Percentiles rank a stretch among this genome's conserved stretches.
These are phyloP conservation scores for Crenuchus spilurus DNA, from an alignment of 2,797 vertebrate genomes.

Conservation along the genomic window DNA sequence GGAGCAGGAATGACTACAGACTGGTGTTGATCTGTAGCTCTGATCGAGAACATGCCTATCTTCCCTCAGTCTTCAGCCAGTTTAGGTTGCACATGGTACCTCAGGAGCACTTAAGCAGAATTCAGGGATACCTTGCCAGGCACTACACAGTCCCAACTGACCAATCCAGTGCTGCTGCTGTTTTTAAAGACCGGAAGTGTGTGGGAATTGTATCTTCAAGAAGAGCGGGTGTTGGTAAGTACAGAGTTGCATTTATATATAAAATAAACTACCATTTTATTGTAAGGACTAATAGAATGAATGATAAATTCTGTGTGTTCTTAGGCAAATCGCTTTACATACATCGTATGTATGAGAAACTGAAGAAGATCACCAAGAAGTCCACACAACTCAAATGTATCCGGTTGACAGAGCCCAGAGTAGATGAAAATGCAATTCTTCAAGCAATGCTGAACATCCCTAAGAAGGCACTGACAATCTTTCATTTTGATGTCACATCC, in stretches of 20 bases:
- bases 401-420: conserved; percentile 81
- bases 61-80: conserved; percentile 92
- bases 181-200: conserved; percentile 81
- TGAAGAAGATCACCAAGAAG: conserved; percentile 64
- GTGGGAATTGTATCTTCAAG: conserved; percentile 88
- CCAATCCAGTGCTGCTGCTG: conserved; percentile 76
- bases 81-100: conserved; percentile 85
- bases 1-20: conserved; percentile 67
- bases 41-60: conserved; percentile 87
- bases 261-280: neutral
- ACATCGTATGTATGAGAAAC: conserved; percentile 79
- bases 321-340: conserved; percentile 94
- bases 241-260: conserved; percentile 9
- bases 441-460: conserved; percentile 73
- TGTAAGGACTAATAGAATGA: neutral
- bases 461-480: conserved; percentile 77
- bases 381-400: conserved; percentile 78
- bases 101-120: conserved; percentile 67
- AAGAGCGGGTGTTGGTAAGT: conserved; percentile 91
- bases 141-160: conserved; percentile 79
- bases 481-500: conserved; percentile 93
- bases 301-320: conserved; percentile 29
- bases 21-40: conserved; percentile 88
- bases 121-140: conserved; percentile 82
- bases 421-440: conserved; percentile 87